Base-by-base conservation (phyloP, 2,797 vertebrate species). In the Bufotes viridis region DNA sequence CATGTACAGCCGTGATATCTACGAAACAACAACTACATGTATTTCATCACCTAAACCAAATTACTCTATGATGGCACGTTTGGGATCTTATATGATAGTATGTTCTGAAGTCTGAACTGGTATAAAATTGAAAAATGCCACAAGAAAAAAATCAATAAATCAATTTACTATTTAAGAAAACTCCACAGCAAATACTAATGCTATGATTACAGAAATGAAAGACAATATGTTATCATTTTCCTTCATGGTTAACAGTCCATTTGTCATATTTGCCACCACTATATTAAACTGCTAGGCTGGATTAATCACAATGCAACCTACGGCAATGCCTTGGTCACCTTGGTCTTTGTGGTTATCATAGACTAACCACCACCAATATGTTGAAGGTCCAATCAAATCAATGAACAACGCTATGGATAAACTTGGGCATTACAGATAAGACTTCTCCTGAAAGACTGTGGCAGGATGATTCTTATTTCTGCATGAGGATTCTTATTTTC, bases 81-180 rank as follows among this genome's bases (percentile, higher is more conserved):
- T 81, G 80, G 81, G 61, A 82, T 55, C 18, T 63, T 51, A 82
- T 82, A 14, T 82, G 53, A 69, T 69, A 53, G 7, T 61, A 82
- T 69, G 34, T 82, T 53, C 20, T 26, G 81, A 53, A 51, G 81
- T 67, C 55, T 51, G 69, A 53, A 69, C 69, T 51, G 49, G 42
- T 53, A 24, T 60, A 82, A 82, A 82, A 69, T 49, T 67, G 61
- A 65, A 61, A 82, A 65, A 82, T 63, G 18, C 18, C 76, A 75
- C 61, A 17, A 12, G 58, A 42, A 60, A 82, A 69, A 26, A 82
- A 42, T 67, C 61, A 67, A 82, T 82, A 82, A 67, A 82, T 65
- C 60, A 67, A 82, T 65, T 63, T 55, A 69, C 15, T 34, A 67
- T 82, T 42, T n/a, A 53, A 7, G 61, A 11, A 69, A 67, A 26